phyloP scores from a whole-genome alignment of 2,113 vertebrate species.

The Zosterops pallidus region DNA sequence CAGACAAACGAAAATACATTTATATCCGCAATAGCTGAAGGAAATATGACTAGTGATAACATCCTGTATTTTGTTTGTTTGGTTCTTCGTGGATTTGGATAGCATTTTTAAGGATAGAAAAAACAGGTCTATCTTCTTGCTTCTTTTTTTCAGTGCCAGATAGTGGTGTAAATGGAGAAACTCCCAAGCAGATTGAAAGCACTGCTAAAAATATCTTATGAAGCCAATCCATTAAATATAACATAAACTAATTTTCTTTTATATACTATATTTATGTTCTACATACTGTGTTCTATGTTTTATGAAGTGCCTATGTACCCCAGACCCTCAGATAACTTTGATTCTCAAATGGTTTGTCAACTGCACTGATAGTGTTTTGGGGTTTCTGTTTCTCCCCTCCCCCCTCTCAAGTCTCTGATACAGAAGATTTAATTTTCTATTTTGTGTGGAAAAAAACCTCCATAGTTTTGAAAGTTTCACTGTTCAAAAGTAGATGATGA shows the following conservation, averaged over 20 bases:
- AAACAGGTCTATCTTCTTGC: not conserved
- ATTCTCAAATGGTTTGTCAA: not conserved
- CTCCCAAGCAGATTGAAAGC: not conserved
- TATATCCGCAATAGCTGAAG: not conserved
- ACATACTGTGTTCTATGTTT: not conserved
- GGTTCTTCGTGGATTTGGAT: not conserved
- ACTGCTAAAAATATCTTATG: not conserved
- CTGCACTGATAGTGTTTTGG: not conserved
- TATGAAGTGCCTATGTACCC: not conserved
- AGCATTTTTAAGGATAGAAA: not conserved
- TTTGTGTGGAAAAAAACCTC: not conserved
- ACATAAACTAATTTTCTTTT: not conserved
- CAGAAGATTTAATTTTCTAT: not conserved
- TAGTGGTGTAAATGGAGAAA: not conserved
- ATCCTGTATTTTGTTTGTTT: not conserved
- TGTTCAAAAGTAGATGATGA: not conserved
- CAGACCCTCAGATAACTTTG: not conserved
- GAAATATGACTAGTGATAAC: conserved; percentile 7
- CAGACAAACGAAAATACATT: not conserved
- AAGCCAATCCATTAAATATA: not conserved
- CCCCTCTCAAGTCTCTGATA: not conserved
- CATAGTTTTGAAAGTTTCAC: not conserved
- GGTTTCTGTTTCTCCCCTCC: not conserved
- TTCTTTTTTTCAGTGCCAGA: not conserved
- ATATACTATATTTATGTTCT: not conserved